Conservation (phyloP, 2,888 invertebrate genomes). For the Amphipoea lucens region DNA sequence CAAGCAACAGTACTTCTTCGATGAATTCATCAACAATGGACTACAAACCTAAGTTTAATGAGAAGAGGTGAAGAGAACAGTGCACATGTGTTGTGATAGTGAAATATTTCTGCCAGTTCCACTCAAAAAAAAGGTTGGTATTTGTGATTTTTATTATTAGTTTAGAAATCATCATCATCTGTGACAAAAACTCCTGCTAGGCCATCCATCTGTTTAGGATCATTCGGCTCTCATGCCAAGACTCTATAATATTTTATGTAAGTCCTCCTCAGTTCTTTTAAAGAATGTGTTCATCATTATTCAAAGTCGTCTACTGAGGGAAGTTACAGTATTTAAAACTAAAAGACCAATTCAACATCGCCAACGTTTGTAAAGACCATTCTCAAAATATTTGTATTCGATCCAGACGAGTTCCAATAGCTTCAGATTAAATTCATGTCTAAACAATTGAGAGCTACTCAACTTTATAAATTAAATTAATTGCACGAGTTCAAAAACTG, state of each 20-base stretch:
- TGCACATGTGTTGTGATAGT: conserved; percentile 79
- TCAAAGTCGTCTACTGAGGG: background rate
- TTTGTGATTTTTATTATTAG: conserved; percentile 46
- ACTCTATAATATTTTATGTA: background rate
- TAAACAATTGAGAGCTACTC: conserved; percentile 19
- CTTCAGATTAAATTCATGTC: conserved; percentile 22
- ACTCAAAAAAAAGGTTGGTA: conserved; percentile 81
- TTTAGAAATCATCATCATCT: conserved; percentile 3
- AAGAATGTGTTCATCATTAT: background rate
- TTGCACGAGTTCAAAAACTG: conserved; percentile 12
- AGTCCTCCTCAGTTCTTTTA: background rate
- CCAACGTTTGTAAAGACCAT: background rate
- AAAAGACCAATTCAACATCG: background rate
- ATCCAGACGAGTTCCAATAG: background rate
- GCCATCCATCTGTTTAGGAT: background rate
- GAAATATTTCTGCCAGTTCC: conserved; percentile 73
- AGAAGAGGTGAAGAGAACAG: conserved; percentile 80
- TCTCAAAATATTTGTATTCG: conserved; percentile 26
- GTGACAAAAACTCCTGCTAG: background rate
- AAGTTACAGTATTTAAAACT: too few species aligned
- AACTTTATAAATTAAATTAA: conserved; percentile 17
- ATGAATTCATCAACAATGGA: conserved; percentile 79
- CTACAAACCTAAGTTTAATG: conserved; percentile 74
- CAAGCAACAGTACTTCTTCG: conserved; percentile 77
- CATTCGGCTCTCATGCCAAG: background rate